phyloP scores from a whole-genome alignment of 37 sponge, comb jelly and placozoan genomes.

The Lycopodina hypogea region DNA sequence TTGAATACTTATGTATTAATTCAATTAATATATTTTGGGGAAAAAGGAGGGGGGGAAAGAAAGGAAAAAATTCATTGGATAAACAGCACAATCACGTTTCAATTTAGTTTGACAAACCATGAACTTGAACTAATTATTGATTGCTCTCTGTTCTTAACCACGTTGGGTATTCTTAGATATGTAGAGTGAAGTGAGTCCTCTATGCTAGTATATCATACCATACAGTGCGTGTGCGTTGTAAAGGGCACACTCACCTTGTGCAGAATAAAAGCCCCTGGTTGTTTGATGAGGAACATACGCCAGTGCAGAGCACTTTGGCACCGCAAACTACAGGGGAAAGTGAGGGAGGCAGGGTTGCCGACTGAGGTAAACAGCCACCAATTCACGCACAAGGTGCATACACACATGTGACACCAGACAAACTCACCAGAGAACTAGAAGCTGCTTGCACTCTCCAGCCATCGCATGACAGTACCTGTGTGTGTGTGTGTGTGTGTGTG shows the following conservation, averaged over 20 bases:
- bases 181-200: too few species aligned
- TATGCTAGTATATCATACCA: too few species aligned
- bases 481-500: conserved; percentile 1
- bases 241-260: conserved; percentile 52
- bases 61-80: too few species aligned
- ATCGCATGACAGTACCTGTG: conserved; percentile 29
- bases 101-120: too few species aligned
- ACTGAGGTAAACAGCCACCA: neutral
- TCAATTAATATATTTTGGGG: too few species aligned
- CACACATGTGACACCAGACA: neutral
- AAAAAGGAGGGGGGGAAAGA: too few species aligned
- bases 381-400: neutral
- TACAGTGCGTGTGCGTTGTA: too few species aligned
- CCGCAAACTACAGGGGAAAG: conserved; percentile 14
- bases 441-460: conserved; percentile 47
- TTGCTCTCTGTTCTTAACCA: too few species aligned
- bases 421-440: conserved; percentile 49
- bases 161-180: too few species aligned
- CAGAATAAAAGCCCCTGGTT: conserved; percentile 5
- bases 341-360: neutral
- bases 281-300: conserved; percentile 43
- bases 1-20: too few species aligned
- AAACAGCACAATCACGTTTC: too few species aligned
- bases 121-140: too few species aligned
- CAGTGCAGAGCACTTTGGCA: conserved; percentile 43